Evolutionary conservation across 2,797 vertebrate species (phyloP).

Genomic region (Oryzias sinensis): DNA sequence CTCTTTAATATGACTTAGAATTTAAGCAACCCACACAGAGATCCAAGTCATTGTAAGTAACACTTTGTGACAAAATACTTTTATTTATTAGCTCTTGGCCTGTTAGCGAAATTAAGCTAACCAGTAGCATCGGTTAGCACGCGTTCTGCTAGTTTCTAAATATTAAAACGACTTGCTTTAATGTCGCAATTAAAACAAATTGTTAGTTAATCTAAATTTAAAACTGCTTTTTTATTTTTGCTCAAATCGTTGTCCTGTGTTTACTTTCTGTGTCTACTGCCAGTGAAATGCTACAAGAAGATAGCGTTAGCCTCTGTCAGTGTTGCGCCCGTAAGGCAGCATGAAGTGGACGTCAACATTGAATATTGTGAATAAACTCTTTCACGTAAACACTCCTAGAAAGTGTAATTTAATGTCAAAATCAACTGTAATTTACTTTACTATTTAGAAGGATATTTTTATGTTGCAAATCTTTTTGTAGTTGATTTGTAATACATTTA

Average conservation of each 20-base stretch:
- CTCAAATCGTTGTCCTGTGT: rapidly evolving
- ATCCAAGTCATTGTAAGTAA: conserved; percentile 69
- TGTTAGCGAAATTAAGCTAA: conserved; percentile 63
- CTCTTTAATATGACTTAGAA: conserved; percentile 53
- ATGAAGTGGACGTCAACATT: conserved; percentile 4
- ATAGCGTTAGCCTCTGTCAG: conserved; percentile 6
- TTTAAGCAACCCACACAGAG: conserved; percentile 50
- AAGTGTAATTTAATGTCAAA: background rate
- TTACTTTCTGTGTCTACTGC: background rate
- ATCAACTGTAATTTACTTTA: background rate
- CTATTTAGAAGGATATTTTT: background rate
- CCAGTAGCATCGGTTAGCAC: conserved; percentile 44
- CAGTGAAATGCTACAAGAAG: conserved; percentile 3
- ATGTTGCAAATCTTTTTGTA: too few species aligned
- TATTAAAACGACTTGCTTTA: conserved; percentile 1
- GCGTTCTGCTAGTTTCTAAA: conserved; percentile 35
- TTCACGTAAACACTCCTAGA: too few species aligned
- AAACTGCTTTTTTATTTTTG: background rate
- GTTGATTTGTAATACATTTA: too few species aligned
- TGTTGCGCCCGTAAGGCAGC: conserved; percentile 34
- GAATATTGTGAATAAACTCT: background rate
- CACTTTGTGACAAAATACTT: conserved; percentile 25
- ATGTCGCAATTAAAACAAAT: background rate
- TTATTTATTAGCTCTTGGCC: conserved; percentile 46
- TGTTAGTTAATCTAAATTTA: rapidly evolving